Base-by-base conservation (phyloP, 2,888 invertebrate species). In the Acanthacorydalis orientalis region DNA sequence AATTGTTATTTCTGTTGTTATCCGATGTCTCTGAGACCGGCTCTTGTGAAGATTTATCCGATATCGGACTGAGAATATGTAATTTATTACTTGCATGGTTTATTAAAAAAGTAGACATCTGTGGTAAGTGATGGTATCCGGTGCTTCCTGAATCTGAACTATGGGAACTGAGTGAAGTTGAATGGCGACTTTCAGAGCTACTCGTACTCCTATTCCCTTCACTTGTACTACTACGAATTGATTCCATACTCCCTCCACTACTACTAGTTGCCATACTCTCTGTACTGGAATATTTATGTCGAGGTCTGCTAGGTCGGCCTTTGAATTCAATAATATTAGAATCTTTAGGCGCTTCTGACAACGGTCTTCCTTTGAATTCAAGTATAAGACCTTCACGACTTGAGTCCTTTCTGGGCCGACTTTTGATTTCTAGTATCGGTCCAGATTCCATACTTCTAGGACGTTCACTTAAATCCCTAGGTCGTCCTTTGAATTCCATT, bases 261-360 rank as follows among this genome's bases (percentile, higher is more conserved):
- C 86, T 86, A 59, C 85, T 87, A 7, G 85, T 86, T 33, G 85
- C 85, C 77, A 88, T 85, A 63, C 86, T 86, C 65, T 88, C 88
- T 32, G 86, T 86, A 58, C 87, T 87, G 7, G 82, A 83, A 63
- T 79, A 83, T 54, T 74, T 74, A 48, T 65, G 64, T 65, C 70
- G 68, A 69, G 70, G 69, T 65, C 71, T 71, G 64, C 71, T 70
- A 68, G 71, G 70, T 69, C 70, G 68, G 66, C 70, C 52, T 60
- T 67, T 62, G 52, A 69, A 71, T 65, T 73, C 72, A 69, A 68
- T 72, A 67, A 69, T 54, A 64, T 69, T 68, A 57, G 71, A 69
- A 64, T 70, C 71, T 55, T 70, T 68, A 57, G 70, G 69, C 60
- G 16, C 31, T 16, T 74, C 73, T 57, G 71, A 68, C 58, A 74